Evolutionary conservation across 1,140 invertebrate species (phyloP).

Genomic region (Drosophila arizonae): DNA sequence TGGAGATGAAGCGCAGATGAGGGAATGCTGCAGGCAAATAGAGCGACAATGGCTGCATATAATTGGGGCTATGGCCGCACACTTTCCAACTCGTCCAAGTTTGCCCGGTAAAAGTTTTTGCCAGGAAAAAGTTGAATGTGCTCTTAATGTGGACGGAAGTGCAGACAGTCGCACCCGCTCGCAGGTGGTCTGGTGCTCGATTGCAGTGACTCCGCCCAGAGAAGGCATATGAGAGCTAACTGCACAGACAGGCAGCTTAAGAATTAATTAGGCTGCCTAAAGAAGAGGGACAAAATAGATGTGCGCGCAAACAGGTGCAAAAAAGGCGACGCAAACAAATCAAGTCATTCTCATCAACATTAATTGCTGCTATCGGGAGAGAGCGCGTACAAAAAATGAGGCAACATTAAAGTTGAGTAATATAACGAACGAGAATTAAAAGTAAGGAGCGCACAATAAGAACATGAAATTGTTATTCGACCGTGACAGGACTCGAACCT

Average conservation of each 20-base stretch:
- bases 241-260: constrained; percentile 28
- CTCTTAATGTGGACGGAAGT: constrained; percentile 6
- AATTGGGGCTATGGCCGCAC: constrained; percentile 51
- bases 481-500: constrained; percentile 73
- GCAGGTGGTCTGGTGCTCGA: neutral
- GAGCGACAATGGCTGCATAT: constrained; percentile 58
- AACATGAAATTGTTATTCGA: constrained; percentile 8
- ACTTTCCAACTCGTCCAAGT: neutral
- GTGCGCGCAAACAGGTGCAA: constrained; percentile 9
- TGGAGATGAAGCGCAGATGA: constrained; percentile 29
- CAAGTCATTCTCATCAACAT: constrained; percentile 67
- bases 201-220: neutral
- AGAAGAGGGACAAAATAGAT: constrained; percentile 4
- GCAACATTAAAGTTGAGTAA: constrained; percentile 41
- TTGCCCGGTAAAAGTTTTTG: constrained; percentile 26
- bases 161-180: neutral
- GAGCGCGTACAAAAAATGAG: constrained; percentile 1
- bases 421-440: constrained; percentile 37
- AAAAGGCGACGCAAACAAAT: constrained; percentile 49
- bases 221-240: constrained; percentile 14
- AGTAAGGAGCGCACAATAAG: neutral
- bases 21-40: constrained; percentile 10
- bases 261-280: constrained; percentile 40
- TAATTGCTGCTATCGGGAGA: no score
- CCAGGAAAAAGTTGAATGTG: constrained; percentile 20